Conservation (phyloP, 2,797 vertebrate genomes). For the Poeciliopsis presidionis region DNA sequence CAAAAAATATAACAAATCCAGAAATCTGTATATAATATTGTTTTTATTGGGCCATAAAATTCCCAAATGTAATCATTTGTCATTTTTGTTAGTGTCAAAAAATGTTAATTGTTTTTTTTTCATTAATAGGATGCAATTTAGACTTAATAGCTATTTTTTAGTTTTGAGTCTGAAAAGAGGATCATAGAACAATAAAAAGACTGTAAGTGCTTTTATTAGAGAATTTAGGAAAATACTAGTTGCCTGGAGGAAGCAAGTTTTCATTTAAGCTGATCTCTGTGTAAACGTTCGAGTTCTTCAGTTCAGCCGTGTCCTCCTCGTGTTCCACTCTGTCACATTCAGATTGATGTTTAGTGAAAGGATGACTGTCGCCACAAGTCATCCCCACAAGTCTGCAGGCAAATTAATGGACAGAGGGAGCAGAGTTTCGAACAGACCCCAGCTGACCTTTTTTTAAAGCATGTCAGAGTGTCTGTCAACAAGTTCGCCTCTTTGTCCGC, state of each 20-base stretch:
- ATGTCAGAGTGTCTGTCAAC: conserved; percentile 51
- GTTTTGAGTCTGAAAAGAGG: not conserved
- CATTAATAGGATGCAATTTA: not conserved
- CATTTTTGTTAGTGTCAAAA: not conserved
- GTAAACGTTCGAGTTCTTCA: not conserved
- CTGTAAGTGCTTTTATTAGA: not conserved
- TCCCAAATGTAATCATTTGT: not conserved
- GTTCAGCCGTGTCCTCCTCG: conserved; percentile 29
- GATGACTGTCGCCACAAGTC: conserved; percentile 36
- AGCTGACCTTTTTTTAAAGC: conserved; percentile 30
- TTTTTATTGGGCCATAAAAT: not conserved
- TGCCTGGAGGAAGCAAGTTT: not conserved
- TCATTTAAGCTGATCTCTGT: conserved; percentile 1
- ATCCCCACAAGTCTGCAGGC: not conserved
- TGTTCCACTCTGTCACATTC: conserved; percentile 23
- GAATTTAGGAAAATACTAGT: not conserved
- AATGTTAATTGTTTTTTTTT: not conserved
- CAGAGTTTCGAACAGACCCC: conserved; percentile 24
- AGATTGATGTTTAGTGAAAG: conserved; percentile 41
- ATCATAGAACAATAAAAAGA: not conserved
- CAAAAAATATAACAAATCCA: not conserved
- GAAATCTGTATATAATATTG: not conserved
- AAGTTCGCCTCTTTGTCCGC: conserved; percentile 8
- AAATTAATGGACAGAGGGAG: conserved; percentile 28
- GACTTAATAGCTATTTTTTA: not conserved